Evolutionary conservation across 2,113 vertebrate genomes (phyloP).

Genomic region (Promerops cafer): DNA sequence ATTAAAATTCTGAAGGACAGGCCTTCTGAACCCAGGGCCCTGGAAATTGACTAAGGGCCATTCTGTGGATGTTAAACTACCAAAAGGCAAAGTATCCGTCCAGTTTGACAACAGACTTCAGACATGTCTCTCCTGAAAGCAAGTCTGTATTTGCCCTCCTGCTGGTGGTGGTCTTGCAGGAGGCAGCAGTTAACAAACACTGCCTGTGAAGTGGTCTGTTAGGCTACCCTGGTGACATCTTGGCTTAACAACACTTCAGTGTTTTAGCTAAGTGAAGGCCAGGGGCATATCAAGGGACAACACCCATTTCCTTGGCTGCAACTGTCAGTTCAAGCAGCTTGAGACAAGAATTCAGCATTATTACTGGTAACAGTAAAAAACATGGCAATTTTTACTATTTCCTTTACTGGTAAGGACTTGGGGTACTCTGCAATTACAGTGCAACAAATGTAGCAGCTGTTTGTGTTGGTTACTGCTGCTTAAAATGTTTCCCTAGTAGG

Average conservation of each 20-base stretch:
- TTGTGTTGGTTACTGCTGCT: background rate
- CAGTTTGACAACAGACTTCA: background rate
- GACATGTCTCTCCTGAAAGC: background rate
- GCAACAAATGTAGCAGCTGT: background rate
- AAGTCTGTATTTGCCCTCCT: background rate
- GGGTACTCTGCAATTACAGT: background rate
- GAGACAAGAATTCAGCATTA: background rate
- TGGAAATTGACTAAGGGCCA: background rate
- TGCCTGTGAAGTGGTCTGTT: background rate
- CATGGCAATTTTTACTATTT: background rate
- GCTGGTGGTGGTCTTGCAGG: background rate
- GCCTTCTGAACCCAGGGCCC: too few species aligned
- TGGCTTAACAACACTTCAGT: background rate
- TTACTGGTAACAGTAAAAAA: background rate
- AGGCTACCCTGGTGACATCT: background rate
- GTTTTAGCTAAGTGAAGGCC: background rate
- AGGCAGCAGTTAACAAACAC: background rate
- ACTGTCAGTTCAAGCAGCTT: background rate
- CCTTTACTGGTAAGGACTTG: background rate
- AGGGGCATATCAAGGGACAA: accelerated
- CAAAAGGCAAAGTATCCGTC: background rate
- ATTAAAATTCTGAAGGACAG: background rate
- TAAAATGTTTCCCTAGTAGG: background rate
- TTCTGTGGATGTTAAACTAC: background rate
- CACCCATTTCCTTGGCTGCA: background rate